Evolutionary conservation across 2,797 vertebrate species (phyloP).

Genomic region (Hoplostethus atlanticus): DNA sequence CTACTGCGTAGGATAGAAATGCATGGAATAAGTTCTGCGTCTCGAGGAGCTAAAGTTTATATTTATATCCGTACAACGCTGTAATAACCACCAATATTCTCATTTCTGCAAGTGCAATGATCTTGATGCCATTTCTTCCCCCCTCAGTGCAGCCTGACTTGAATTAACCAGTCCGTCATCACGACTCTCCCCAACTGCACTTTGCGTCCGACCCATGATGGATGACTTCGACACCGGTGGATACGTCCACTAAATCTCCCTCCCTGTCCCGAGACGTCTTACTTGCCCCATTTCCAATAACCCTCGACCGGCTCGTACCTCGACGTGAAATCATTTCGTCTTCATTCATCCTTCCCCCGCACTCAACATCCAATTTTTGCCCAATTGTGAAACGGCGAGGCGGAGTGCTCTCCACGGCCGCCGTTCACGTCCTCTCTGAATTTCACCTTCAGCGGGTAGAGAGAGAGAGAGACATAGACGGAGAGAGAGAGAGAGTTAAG

Average conservation of each 20-base stretch:
- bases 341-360: conserved; percentile 47
- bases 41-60: not conserved
- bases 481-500: conserved; percentile 45
- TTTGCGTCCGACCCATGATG: conserved; percentile 54
- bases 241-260: conserved; percentile 60
- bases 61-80: not conserved
- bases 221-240: conserved; percentile 69
- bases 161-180: conserved; percentile 38
- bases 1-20: conserved; percentile 25
- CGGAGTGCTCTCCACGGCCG: conserved; percentile 13
- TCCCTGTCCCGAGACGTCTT: conserved; percentile 13
- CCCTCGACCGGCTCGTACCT: conserved; percentile 29
- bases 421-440: conserved; percentile 14
- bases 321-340: conserved; percentile 56
- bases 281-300: conserved; percentile 38
- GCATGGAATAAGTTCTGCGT: conserved; percentile 27
- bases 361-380: conserved; percentile 60
- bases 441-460: conserved; percentile 31
- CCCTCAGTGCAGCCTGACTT: conserved; percentile 14
- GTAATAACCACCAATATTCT: conserved; percentile 8
- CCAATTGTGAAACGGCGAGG: conserved; percentile 38
- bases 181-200: not conserved
- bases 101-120: conserved; percentile 35
- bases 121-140: conserved; percentile 6
- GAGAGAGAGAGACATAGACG: too few species aligned